Base-by-base conservation (phyloP, 2,888 invertebrate species). In the Athalia circularis region DNA sequence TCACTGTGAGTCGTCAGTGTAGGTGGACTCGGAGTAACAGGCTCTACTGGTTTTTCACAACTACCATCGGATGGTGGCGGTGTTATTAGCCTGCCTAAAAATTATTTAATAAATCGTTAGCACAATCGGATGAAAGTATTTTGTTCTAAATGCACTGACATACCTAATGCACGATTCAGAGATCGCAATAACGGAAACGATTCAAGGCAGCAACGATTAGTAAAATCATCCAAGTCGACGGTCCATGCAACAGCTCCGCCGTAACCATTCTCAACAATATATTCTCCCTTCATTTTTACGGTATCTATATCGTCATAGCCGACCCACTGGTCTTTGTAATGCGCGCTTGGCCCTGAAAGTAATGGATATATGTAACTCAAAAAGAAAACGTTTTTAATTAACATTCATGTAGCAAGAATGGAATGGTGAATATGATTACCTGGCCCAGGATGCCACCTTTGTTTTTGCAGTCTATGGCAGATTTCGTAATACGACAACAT, bases 221-320 rank as follows among this genome's bases (percentile, higher is more conserved):
- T 93, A 88, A 96, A 97, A 88, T 98, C 97, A 84, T 97, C 97
- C 83, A 97, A 89, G 88, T 97, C 97, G 3, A 96, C 92, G 0
- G 97, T 97, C 97, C 97, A 97, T 0, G 96, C 95, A 65, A 95
- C 94, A 7, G 95, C 94, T 4, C 97, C 97, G 0, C 95, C 97
- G 80, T 95, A 93, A 0, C 95, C 95, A 86, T 94, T 93, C 5
- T 92, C 91, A 79, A 93, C 91, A 0, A 96, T 95, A 92, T 95
- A 97, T 83, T 94, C 91, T 11, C 95, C 95, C 91, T 96, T 96
- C 82, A 93, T 93, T 80, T 92, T 93, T 13, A 97, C 93, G 11
- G 96, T 96, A 79, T 93, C 93, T 0, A 93, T 91, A 89, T 97
- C 96, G 87, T 98, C 98, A 86, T 94, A 98, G 62, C 97, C 96